phyloP scores from a whole-genome alignment of 2,888 invertebrate genomes.

The Dioctria rufipes region DNA sequence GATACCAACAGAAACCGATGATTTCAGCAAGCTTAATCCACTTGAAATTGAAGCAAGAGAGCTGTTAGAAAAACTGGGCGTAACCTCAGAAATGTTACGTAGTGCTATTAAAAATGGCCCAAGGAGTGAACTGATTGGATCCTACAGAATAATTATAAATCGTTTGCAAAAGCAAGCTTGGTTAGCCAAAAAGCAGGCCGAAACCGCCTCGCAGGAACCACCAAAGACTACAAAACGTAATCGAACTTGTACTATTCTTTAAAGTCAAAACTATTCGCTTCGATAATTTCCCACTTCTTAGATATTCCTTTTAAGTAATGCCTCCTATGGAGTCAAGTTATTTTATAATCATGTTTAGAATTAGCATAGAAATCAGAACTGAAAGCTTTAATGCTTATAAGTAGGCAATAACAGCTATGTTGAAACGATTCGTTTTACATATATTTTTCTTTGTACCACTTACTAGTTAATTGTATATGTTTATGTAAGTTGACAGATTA shows the following conservation, averaged over 20 bases:
- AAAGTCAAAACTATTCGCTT: constrained; percentile 34
- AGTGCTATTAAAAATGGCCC: constrained; percentile 75
- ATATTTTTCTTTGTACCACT: background rate
- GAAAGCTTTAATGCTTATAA: constrained; percentile 41
- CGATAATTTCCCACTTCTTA: constrained; percentile 23
- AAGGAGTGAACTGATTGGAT: constrained; percentile 78
- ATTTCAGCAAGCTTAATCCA: constrained; percentile 67
- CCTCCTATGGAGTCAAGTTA: constrained; percentile 41
- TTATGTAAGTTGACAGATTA: no score
- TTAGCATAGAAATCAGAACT: constrained; percentile 46
- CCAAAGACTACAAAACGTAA: constrained; percentile 40
- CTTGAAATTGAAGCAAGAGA: constrained; percentile 74
- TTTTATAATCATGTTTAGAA: constrained; percentile 23
- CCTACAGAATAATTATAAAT: constrained; percentile 80
- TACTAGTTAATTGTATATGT: no score
- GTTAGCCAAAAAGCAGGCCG: constrained; percentile 69
- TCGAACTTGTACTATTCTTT: constrained; percentile 57
- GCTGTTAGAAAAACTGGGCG: constrained; percentile 75
- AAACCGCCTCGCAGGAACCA: constrained; percentile 58
- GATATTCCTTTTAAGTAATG: constrained; percentile 35
- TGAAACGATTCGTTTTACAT: background rate
- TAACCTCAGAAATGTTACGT: constrained; percentile 75
- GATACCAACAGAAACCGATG: constrained; percentile 70
- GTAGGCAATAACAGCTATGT: constrained; percentile 4
- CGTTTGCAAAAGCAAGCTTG: constrained; percentile 72